These are phyloP conservation scores for Crypturellus undulatus DNA, from an alignment of 2,113 vertebrate genomes.

Conservation along the genomic window DNA sequence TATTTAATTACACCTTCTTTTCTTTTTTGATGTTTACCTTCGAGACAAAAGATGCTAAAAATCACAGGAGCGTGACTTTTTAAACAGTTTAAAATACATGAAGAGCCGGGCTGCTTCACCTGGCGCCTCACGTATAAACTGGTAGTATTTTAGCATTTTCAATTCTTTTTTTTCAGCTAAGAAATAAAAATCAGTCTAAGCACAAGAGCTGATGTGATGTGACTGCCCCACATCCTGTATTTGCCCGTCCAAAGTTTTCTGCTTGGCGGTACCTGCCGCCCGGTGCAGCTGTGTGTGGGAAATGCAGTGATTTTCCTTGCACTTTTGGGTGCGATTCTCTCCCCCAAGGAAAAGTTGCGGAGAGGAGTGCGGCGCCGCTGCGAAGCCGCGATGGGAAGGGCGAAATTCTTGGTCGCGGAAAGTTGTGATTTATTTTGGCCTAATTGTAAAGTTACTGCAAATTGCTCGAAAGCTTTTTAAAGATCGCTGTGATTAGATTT, in stretches of 20 bases:
- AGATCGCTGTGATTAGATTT: constrained; percentile 85
- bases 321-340: constrained; percentile 46
- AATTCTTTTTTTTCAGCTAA: background rate
- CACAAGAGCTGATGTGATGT: background rate
- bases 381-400: constrained; percentile 46
- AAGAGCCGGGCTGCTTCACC: background rate
- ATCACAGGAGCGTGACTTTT: background rate
- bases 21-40: constrained; percentile 5
- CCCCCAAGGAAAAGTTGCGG: constrained; percentile 57
- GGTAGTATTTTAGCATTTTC: background rate
- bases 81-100: background rate
- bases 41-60: constrained; percentile 55
- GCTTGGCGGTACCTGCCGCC: background rate
- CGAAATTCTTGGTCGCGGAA: constrained; percentile 70
- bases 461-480: constrained; percentile 82
- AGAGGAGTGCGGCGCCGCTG: background rate
- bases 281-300: background rate
- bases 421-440: constrained; percentile 81
- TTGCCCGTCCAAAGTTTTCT: constrained; percentile 20
- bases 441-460: constrained; percentile 85
- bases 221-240: constrained; percentile 20
- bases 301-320: background rate
- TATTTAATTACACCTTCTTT: constrained; percentile 69
- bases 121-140: background rate
- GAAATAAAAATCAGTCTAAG: background rate